A percentile compares a stretch with the other conserved stretches of the same genome.
phyloP scores from a whole-genome alignment of 35 echinoderm and acorn worm species.

The Holothuria glaberrima region DNA sequence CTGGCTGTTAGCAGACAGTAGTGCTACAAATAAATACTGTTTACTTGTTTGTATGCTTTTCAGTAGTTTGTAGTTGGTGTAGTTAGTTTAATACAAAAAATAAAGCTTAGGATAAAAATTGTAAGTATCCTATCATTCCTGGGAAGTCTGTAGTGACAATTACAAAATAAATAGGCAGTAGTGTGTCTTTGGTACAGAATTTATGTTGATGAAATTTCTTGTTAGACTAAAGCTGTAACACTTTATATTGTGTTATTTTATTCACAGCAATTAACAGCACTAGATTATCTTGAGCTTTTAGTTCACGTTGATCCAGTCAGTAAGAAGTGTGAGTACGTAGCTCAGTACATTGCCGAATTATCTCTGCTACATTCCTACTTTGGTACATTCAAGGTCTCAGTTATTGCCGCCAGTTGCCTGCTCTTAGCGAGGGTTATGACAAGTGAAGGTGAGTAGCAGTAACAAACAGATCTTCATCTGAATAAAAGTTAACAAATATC shows the following conservation, averaged over 20 bases:
- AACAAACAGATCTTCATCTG: too few relatives aligned
- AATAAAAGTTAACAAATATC: too few relatives aligned
- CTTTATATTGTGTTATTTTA: neutral
- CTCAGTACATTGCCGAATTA: conserved; percentile 80
- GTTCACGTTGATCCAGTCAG: conserved; percentile 56
- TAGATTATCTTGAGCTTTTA: conserved; percentile 85
- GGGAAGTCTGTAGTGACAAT: neutral
- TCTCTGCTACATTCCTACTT: conserved; percentile 84
- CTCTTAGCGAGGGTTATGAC: conserved; percentile 79
- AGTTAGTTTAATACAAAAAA: too few relatives aligned
- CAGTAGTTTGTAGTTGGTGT: too few relatives aligned
- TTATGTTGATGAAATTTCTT: neutral
- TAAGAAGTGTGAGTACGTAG: conserved; percentile 70
- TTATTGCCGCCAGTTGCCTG: conserved; percentile 73
- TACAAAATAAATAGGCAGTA: neutral
- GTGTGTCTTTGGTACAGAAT: neutral
- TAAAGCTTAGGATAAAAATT: neutral
- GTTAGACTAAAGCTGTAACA: neutral
- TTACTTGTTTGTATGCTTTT: too few relatives aligned
- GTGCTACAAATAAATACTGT: too few relatives aligned
- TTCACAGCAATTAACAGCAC: conserved; percentile 72
- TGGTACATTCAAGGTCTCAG: conserved; percentile 62
- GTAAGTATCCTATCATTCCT: neutral
- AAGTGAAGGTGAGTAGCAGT: conserved; percentile 30
- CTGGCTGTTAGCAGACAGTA: too few relatives aligned